phyloP scores from a whole-genome alignment of 2,113 vertebrate genomes.

The Polypterus bichir region DNA sequence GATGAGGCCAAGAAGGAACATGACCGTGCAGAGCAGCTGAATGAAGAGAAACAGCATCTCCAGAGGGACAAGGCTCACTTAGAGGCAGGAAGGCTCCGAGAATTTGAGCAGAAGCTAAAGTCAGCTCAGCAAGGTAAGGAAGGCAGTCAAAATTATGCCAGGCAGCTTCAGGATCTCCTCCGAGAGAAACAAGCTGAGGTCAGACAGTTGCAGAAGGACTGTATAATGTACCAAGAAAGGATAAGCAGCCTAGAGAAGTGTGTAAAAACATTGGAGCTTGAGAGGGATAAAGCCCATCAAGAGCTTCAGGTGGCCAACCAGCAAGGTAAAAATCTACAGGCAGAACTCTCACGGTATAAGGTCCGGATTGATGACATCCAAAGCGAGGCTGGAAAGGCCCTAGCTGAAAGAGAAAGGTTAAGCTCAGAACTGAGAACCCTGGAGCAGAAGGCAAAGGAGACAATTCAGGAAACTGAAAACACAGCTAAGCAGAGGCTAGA shows the following conservation, averaged over 20 bases:
- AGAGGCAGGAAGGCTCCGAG: conserved; percentile 57
- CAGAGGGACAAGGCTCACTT: conserved; percentile 54
- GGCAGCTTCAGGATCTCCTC: conserved; percentile 85
- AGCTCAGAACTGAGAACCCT: conserved; percentile 42
- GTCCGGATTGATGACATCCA: conserved; percentile 60
- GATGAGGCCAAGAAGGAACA: conserved; percentile 46
- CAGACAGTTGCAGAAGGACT: conserved; percentile 80
- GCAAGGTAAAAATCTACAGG: conserved; percentile 43
- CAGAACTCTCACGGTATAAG: conserved; percentile 55
- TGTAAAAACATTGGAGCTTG: conserved; percentile 62
- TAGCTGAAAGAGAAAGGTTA: conserved; percentile 51
- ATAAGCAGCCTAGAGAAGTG: conserved; percentile 73
- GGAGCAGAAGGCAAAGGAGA: conserved; percentile 41
- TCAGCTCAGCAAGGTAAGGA: conserved; percentile 57
- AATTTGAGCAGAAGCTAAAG: conserved; percentile 70
- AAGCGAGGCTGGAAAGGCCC: conserved; percentile 53
- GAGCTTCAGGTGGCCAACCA: conserved; percentile 43
- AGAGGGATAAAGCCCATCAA: conserved; percentile 46
- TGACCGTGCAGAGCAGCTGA: conserved; percentile 51
- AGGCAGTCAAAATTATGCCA: conserved; percentile 52
- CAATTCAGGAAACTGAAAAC: conserved; percentile 40
- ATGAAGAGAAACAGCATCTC: conserved; percentile 76
- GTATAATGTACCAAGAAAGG: conserved; percentile 80
- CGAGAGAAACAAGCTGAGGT: conserved; percentile 89
- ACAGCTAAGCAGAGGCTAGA: conserved; percentile 68